phyloP scores from a whole-genome alignment of 2,113 vertebrate species.

The Urocitellus parryii region DNA sequence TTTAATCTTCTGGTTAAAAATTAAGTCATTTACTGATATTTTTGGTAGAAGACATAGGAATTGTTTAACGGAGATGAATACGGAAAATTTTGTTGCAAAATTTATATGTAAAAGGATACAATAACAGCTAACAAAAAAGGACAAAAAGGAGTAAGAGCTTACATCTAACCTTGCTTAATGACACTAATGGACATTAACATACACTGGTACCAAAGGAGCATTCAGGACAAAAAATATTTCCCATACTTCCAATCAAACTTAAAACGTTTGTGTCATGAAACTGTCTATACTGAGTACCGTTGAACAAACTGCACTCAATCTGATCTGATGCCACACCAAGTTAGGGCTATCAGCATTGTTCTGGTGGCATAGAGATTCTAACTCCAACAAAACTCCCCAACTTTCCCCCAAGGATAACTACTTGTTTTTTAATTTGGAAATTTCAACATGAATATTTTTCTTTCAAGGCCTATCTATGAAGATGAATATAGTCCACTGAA shows the following conservation, averaged over 20 bases:
- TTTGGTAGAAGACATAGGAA: neutral
- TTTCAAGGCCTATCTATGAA: neutral
- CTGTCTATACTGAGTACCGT: neutral
- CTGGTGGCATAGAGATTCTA: neutral
- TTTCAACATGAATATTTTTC: neutral
- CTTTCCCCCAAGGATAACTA: neutral
- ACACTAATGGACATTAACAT: neutral
- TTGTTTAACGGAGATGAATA: conserved; percentile 19
- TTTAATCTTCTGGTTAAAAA: neutral
- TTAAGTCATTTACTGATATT: neutral
- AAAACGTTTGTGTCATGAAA: too few relatives aligned
- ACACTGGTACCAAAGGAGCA: neutral
- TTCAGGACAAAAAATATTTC: neutral
- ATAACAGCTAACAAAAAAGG: neutral
- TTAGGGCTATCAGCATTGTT: neutral
- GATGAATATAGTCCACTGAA: neutral
- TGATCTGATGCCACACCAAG: neutral
- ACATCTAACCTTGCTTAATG: neutral
- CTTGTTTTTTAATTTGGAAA: conserved; percentile 27
- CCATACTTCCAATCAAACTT: too few relatives aligned
- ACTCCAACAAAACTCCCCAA: neutral
- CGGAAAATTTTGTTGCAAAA: neutral
- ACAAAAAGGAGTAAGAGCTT: neutral
- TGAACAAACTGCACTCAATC: neutral
- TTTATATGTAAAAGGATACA: neutral